phyloP scores from a whole-genome alignment of 1,140 invertebrate species.

The Oppia nitens region DNA sequence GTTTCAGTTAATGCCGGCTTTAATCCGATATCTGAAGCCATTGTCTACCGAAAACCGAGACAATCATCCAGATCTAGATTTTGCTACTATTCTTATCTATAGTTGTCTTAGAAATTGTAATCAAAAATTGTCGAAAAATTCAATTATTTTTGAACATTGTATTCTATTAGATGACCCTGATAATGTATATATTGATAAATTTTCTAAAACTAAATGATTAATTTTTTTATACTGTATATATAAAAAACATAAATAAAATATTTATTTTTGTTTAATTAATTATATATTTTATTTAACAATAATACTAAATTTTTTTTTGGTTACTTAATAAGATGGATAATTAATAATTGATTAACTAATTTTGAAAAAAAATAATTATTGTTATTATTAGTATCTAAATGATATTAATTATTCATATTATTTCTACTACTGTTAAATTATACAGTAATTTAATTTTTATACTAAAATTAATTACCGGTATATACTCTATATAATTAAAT shows the following conservation, averaged over 20 bases:
- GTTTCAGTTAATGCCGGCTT: slow-evolving; percentile 13
- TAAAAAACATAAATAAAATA: neutral
- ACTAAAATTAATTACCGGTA: no score
- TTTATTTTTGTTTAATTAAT: neutral
- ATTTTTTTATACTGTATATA: no score
- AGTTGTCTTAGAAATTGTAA: slow-evolving; percentile 12
- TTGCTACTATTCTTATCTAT: slow-evolving; percentile 14
- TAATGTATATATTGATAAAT: neutral
- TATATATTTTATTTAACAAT: neutral
- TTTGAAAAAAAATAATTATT: no score
- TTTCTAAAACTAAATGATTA: no score
- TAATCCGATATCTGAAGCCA: neutral
- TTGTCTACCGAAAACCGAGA: neutral
- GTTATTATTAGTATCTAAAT: no score
- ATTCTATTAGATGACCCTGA: slow-evolving; percentile 5
- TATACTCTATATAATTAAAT: no score
- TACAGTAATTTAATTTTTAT: no score
- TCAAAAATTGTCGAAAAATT: neutral
- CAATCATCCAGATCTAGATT: neutral
- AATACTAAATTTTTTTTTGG: neutral
- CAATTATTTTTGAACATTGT: neutral
- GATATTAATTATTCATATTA: no score
- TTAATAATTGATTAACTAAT: no score
- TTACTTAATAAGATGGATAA: neutral
- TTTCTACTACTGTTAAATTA: no score